These are phyloP conservation scores for Ferdinandea cuprea DNA, from an alignment of 2,888 invertebrate genomes.

Conservation along the genomic window DNA sequence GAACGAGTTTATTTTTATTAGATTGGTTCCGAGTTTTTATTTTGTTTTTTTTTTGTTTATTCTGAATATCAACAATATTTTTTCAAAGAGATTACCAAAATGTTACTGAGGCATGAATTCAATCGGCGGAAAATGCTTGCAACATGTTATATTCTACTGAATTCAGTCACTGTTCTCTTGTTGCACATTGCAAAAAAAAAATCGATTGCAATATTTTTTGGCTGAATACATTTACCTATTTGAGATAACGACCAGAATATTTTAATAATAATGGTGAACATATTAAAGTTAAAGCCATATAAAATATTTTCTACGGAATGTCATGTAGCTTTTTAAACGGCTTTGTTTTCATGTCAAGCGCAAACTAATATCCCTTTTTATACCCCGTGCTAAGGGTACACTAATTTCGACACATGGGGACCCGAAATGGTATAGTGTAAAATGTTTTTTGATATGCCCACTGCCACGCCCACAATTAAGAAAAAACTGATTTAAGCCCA, in stretches of 20 bases:
- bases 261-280: constrained; percentile 33
- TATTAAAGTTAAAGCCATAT: neutral
- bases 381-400: too few species aligned
- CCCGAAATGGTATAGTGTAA: too few species aligned
- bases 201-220: constrained; percentile 21
- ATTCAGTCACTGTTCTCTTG: constrained; percentile 5
- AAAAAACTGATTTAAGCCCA: too few species aligned
- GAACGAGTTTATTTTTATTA: constrained; percentile 48
- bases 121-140: constrained; percentile 39
- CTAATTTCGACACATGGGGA: too few species aligned
- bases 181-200: constrained; percentile 1
- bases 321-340: neutral
- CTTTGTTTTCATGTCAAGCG: too few species aligned
- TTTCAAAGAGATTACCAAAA: constrained; percentile 35
- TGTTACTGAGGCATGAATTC: constrained; percentile 31
- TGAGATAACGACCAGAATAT: constrained; percentile 25
- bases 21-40: constrained; percentile 21
- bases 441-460: too few species aligned
- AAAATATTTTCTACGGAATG: constrained; percentile 13
- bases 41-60: neutral
- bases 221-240: constrained; percentile 29
- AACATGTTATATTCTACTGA: constrained; percentile 35
- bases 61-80: constrained; percentile 18
- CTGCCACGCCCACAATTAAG: too few species aligned
- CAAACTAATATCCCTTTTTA: too few species aligned